Conservation (phyloP, 2,113 vertebrate species). For the Chaenocephalus aceratus region DNA sequence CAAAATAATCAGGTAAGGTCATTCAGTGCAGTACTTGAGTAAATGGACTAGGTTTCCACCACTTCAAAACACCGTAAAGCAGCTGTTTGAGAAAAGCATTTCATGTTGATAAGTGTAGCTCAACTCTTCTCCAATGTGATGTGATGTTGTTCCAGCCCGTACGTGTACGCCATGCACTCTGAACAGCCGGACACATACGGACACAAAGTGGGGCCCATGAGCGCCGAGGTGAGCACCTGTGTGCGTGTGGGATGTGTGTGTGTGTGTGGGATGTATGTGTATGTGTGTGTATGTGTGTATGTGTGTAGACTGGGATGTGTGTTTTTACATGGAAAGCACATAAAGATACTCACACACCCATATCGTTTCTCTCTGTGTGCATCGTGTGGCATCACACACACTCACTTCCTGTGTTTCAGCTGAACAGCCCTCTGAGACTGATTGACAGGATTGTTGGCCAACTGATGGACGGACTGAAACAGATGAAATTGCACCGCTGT, state of each 20-base stretch:
- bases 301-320: background rate
- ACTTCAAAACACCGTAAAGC: background rate
- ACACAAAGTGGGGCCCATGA: constrained; percentile 94
- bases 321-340: background rate
- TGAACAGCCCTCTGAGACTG: constrained; percentile 89
- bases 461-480: constrained; percentile 96
- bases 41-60: background rate
- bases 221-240: constrained; percentile 86
- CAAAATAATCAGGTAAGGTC: background rate
- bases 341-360: background rate
- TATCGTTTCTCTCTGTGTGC: background rate
- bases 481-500: constrained; percentile 94
- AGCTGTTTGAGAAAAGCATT: background rate
- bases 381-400: background rate
- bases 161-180: constrained; percentile 96
- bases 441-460: constrained; percentile 93
- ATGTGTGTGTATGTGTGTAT: background rate
- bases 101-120: background rate
- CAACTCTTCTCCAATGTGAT: background rate
- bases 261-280: background rate
- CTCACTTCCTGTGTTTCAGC: constrained; percentile 78
- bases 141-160: constrained; percentile 87
- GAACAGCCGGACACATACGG: constrained; percentile 94
- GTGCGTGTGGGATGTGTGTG: background rate
- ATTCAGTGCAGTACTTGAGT: background rate